Conservation (phyloP, 2,797 vertebrate genomes). For the Notolabrus celidotus region DNA sequence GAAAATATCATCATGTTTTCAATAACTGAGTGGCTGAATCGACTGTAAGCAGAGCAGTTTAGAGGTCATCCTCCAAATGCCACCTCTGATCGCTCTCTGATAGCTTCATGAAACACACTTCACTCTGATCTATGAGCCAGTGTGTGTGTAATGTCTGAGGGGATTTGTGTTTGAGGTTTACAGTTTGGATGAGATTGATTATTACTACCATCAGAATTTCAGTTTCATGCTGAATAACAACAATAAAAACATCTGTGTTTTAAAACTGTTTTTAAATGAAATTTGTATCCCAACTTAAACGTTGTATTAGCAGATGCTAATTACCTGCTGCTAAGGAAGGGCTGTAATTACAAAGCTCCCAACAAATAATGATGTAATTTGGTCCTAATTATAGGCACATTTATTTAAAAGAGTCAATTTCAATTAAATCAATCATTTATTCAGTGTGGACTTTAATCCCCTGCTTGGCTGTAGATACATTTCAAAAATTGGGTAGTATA, state of each 20-base stretch:
- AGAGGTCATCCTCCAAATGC: constrained; percentile 70
- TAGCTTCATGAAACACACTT: constrained; percentile 48
- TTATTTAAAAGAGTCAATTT: background rate
- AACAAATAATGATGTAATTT: constrained; percentile 1
- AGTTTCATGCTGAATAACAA: background rate
- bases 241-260: background rate
- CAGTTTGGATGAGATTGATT: constrained; percentile 31
- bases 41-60: constrained; percentile 48
- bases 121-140: constrained; percentile 52
- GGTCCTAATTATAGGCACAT: background rate
- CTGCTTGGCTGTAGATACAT: background rate
- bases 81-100: constrained; percentile 59
- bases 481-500: background rate
- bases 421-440: background rate
- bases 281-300: background rate
- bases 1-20: constrained; percentile 64
- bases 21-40: constrained; percentile 59
- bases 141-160: constrained; percentile 26
- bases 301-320: too few species aligned
- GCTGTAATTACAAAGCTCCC: background rate
- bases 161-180: constrained; percentile 7
- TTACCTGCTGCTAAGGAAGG: background rate
- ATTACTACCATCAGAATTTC: constrained; percentile 5
- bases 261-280: background rate
- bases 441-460: background rate